phyloP scores from a whole-genome alignment of 2,888 invertebrate genomes.

The Cybosia mesomella region DNA sequence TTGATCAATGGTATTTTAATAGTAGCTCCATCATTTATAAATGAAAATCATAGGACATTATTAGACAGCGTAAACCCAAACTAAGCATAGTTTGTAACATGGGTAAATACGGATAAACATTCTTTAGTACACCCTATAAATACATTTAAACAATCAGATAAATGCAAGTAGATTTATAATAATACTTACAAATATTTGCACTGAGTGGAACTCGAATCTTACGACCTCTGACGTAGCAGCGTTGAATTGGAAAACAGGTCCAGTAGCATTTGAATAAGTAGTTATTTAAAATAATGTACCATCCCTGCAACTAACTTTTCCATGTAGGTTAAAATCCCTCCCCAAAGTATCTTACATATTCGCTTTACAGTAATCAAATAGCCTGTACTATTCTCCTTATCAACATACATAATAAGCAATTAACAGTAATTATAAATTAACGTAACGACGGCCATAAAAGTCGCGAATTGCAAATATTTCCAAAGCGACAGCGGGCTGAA shows the following conservation, averaged over 20 bases:
- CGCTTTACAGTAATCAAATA: background rate
- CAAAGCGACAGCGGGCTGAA: constrained; percentile 63
- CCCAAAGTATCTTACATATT: background rate
- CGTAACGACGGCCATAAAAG: constrained; percentile 72
- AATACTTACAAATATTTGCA: background rate
- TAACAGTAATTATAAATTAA: constrained; percentile 82
- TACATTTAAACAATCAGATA: too few species aligned
- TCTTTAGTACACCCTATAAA: too few species aligned
- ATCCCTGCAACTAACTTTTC: background rate
- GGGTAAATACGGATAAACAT: too few species aligned
- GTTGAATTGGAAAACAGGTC: background rate
- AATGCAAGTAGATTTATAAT: too few species aligned
- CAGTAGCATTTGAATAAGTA: background rate
- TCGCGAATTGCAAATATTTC: constrained; percentile 75
- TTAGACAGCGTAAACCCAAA: too few species aligned
- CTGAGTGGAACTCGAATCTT: background rate
- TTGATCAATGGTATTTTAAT: background rate
- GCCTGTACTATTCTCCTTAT: background rate
- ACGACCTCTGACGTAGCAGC: background rate
- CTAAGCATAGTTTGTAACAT: too few species aligned
- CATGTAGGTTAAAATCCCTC: background rate
- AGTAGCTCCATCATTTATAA: background rate
- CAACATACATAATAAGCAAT: constrained; percentile 66
- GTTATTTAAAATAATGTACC: background rate
- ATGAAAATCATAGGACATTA: too few species aligned